These are phyloP conservation scores for Neolamprologus ventralis DNA, from an alignment of 2,113 vertebrate genomes.

Conservation along the genomic window DNA sequence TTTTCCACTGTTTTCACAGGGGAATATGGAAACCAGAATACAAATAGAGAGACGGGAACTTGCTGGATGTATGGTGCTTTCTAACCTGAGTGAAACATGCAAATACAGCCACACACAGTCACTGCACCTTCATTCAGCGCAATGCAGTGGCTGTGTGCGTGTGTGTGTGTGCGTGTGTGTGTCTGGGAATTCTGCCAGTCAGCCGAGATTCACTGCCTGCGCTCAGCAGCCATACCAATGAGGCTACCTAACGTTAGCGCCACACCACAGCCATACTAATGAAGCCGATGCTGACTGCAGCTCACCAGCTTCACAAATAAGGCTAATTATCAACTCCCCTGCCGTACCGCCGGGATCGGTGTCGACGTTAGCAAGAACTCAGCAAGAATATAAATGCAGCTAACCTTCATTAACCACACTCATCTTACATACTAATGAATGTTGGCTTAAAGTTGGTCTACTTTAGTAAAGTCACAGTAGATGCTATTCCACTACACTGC, in stretches of 20 bases:
- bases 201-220: slow-evolving; percentile 33
- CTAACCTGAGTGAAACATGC: slow-evolving; percentile 2
- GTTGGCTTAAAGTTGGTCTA: not conserved
- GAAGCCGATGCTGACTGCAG: slow-evolving; percentile 7
- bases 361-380: not conserved
- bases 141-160: slow-evolving; percentile 26
- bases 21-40: not conserved
- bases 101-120: slow-evolving; percentile 5
- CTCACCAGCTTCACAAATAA: not conserved
- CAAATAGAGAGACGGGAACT: not conserved
- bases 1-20: not conserved
- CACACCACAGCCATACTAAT: slow-evolving; percentile 23
- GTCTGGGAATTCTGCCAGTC: slow-evolving; percentile 42
- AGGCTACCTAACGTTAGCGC: slow-evolving; percentile 27
- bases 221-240: slow-evolving; percentile 51
- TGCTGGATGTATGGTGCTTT: not conserved
- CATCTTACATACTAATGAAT: not conserved
- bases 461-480: not conserved
- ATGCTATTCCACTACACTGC: not conserved
- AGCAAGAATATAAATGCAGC: not conserved
- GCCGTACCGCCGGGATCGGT: not conserved
- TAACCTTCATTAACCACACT: not conserved
- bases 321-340: not conserved
- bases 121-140: slow-evolving; percentile 34
- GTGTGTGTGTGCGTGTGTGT: not conserved